Percentiles rank a stretch among this genome's conserved stretches.
Evolutionary conservation across 2,797 vertebrate species (phyloP).

Genomic region (Sebastes flavidus): DNA sequence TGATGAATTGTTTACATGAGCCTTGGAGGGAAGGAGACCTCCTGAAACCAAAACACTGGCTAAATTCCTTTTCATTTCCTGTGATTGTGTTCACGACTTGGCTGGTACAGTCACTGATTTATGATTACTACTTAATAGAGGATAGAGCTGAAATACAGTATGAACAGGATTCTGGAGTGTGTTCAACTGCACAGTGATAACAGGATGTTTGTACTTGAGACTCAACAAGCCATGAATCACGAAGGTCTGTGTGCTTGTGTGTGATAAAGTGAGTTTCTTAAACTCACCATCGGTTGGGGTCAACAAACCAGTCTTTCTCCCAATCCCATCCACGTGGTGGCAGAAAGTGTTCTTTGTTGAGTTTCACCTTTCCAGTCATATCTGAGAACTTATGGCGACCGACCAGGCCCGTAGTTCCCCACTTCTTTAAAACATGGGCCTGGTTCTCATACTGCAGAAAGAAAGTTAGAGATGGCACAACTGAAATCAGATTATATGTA

Average conservation of each 20-base stretch:
- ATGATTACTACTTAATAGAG: not conserved
- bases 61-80: constrained; percentile 69
- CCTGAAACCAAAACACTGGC: constrained; percentile 29
- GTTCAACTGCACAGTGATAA: constrained; percentile 8
- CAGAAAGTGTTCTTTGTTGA: constrained; percentile 93
- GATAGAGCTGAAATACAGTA: not conserved
- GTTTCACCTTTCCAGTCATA: constrained; percentile 96
- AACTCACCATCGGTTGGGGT: constrained; percentile 90
- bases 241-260: not conserved
- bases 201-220: constrained; percentile 30
- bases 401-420: constrained; percentile 94
- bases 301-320: constrained; percentile 93
- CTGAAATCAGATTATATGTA: not conserved
- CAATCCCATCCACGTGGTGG: constrained; percentile 95
- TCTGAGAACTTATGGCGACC: constrained; percentile 94
- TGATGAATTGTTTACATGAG: constrained; percentile 50
- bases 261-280: not conserved
- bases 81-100: constrained; percentile 56
- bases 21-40: constrained; percentile 8
- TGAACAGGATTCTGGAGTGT: not conserved
- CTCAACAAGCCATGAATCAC: not conserved
- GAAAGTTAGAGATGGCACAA: not conserved
- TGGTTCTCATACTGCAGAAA: constrained; percentile 95
- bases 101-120: constrained; percentile 9
- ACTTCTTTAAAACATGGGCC: constrained; percentile 92